phyloP scores from a whole-genome alignment of 2,888 invertebrate species.

The Callyntrura sp. region DNA sequence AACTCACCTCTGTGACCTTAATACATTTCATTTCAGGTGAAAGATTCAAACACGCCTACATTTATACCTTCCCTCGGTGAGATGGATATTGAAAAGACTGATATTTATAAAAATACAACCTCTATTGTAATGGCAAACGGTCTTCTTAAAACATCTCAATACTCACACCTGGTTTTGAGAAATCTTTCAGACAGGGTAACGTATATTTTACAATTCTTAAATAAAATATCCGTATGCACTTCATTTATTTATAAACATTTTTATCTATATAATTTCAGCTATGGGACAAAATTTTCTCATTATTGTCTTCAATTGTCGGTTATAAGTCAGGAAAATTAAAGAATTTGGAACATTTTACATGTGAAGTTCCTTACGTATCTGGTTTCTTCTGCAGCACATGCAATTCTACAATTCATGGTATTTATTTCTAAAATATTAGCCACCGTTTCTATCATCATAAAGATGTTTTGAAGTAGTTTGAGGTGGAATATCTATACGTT shows the following conservation, averaged over 20 bases:
- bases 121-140: constrained; percentile 74
- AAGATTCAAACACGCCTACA: constrained; percentile 73
- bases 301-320: constrained; percentile 75
- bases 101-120: constrained; percentile 74
- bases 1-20: background rate
- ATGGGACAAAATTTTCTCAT: constrained; percentile 79
- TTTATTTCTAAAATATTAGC: too few relatives aligned
- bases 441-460: too few relatives aligned
- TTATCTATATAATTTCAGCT: constrained; percentile 41
- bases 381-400: constrained; percentile 81
- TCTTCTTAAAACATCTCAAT: constrained; percentile 74
- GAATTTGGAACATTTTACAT: constrained; percentile 67
- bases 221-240: too few relatives aligned
- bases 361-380: constrained; percentile 72
- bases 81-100: constrained; percentile 73
- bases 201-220: too few relatives aligned
- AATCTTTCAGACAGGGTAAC: constrained; percentile 76
- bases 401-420: constrained; percentile 79
- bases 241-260: background rate
- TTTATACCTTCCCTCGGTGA: constrained; percentile 79
- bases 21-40: constrained; percentile 68
- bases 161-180: constrained; percentile 75
- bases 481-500: background rate
- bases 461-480: too few relatives aligned
- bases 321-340: constrained; percentile 79